Conservation (phyloP, 2,888 invertebrate genomes). For the Protodeltote pygarga region DNA sequence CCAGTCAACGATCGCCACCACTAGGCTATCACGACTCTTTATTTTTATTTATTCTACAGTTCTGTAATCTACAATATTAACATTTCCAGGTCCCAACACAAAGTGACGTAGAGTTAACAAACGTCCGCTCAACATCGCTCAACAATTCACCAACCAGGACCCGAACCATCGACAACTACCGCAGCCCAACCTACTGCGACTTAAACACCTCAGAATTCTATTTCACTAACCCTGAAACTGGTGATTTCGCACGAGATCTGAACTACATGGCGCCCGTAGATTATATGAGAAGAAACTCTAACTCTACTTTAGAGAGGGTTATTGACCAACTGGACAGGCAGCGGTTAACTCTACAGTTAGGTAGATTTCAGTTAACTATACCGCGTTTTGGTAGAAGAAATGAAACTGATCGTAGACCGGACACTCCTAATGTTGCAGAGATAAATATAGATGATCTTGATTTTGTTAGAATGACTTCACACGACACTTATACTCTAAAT, state of each 20-base stretch:
- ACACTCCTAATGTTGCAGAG: conserved; percentile 77
- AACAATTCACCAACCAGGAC: conserved; percentile 56
- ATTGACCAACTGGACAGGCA: conserved; percentile 62
- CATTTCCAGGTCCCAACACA: conserved; percentile 72
- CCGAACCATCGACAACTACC: conserved; percentile 56
- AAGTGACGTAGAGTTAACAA: conserved; percentile 73
- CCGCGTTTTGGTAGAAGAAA: conserved; percentile 66
- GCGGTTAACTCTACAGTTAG: conserved; percentile 72
- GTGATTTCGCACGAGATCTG: conserved; percentile 58
- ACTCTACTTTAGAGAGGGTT: conserved; percentile 63
- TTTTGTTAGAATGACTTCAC: conserved; percentile 66
- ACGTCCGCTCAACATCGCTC: conserved; percentile 58
- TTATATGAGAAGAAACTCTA: conserved; percentile 59
- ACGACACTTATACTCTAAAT: conserved; percentile 79
- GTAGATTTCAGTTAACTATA: conserved; percentile 73
- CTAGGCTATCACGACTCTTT: too few relatives aligned
- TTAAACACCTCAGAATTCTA: conserved; percentile 57
- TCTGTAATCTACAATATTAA: too few relatives aligned
- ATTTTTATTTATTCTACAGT: too few relatives aligned
- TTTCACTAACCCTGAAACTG: conserved; percentile 61
- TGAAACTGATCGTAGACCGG: conserved; percentile 61
- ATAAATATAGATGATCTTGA: conserved; percentile 72
- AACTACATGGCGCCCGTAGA: conserved; percentile 71
- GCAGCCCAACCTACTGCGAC: conserved; percentile 70
- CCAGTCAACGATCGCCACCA: too few relatives aligned